A percentile compares a stretch with the other conserved stretches of the same genome.
Evolutionary conservation across 23 tunicate genomes (phyloP).

Genomic region (Ascidia mentula): DNA sequence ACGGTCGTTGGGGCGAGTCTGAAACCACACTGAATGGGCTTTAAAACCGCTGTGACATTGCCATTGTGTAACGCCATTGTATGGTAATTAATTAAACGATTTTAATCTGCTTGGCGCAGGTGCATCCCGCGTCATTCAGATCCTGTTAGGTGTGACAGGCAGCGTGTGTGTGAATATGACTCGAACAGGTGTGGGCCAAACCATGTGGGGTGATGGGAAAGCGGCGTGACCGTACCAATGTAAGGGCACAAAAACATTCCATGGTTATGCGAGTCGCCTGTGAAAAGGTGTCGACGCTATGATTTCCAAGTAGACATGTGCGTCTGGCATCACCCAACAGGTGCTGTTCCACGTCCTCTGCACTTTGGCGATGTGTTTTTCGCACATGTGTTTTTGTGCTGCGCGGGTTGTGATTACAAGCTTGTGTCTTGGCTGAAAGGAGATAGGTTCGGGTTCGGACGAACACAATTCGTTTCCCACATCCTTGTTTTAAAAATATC

Average conservation of each 20-base stretch:
- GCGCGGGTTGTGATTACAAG: too few relatives aligned
- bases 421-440: too few relatives aligned
- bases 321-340: neutral
- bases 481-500: too few relatives aligned
- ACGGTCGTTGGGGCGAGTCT: neutral
- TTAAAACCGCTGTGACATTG: neutral
- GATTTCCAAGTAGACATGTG: neutral
- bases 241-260: neutral
- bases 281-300: neutral
- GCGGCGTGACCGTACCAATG: neutral
- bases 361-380: constrained; percentile 10
- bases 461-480: too few relatives aligned
- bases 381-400: too few relatives aligned
- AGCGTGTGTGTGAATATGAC: neutral
- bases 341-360: neutral
- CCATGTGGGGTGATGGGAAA: neutral
- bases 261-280: neutral
- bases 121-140: neutral
- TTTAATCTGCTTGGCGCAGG: constrained; percentile 1
- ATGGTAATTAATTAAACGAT: constrained; percentile 3
- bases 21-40: neutral
- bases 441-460: too few relatives aligned
- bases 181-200: neutral
- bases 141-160: constrained; percentile 3
- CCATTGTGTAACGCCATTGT: constrained; percentile 6